These are phyloP conservation scores for Cassiopea andromeda DNA, from an alignment of 30 jellyfish, hydroid and myxozoan species.

Conservation along the genomic window DNA sequence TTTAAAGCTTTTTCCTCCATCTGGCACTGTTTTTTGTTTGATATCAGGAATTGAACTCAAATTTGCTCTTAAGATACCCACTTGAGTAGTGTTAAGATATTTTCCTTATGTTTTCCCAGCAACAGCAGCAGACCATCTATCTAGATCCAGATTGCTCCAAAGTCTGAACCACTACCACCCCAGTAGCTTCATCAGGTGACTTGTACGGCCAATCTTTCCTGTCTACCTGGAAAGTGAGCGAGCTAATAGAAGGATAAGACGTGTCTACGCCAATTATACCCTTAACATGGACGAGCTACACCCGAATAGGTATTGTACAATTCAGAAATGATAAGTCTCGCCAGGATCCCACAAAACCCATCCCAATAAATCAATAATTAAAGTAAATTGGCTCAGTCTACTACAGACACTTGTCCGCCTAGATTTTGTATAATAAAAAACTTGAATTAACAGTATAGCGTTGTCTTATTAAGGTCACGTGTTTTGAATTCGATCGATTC, in stretches of 20 bases:
- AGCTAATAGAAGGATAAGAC: not conserved
- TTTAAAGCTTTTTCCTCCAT: not conserved
- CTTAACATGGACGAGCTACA: not conserved
- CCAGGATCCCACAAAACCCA: not conserved
- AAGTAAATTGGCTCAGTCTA: not conserved
- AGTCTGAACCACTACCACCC: not conserved
- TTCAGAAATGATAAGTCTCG: not conserved
- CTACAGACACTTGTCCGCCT: not conserved
- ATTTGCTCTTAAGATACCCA: too few relatives aligned
- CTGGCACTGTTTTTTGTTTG: not conserved
- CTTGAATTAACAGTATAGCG: not conserved
- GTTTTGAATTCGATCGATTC: not conserved
- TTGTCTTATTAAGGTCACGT: not conserved
- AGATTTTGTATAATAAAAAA: not conserved
- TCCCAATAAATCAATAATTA: not conserved
- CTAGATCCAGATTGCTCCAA: not conserved
- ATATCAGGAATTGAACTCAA: too few relatives aligned
- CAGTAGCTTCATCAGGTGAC: not conserved
- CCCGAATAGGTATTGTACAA: not conserved
- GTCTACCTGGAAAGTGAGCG: slow-evolving; percentile 1
- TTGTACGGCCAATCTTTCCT: not conserved
- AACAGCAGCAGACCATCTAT: not conserved
- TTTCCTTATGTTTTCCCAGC: not conserved
- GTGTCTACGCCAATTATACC: not conserved
- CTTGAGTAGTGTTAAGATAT: too few relatives aligned